Percentiles rank a stretch among this genome's conserved stretches.
These are phyloP conservation scores for Rhabdomys dilectus DNA, from an alignment of 2,113 vertebrate species.

Conservation along the genomic window DNA sequence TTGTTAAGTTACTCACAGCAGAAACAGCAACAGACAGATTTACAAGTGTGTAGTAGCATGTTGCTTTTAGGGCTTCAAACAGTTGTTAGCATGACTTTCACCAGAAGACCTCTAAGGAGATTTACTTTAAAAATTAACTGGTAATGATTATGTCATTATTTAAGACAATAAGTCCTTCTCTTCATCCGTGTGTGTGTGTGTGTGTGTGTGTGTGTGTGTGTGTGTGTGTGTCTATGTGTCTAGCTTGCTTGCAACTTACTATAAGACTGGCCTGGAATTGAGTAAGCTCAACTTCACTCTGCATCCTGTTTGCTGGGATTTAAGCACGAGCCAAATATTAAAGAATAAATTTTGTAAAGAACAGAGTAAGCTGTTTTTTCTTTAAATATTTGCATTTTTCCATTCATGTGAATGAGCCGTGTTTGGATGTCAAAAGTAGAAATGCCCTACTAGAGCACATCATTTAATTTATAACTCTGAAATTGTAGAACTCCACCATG, in stretches of 20 bases:
- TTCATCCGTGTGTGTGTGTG: neutral
- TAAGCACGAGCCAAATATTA: neutral
- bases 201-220: neutral
- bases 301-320: neutral
- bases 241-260: neutral
- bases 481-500: conserved; percentile 79
- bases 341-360: conserved; percentile 63
- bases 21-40: conserved; percentile 50
- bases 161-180: neutral
- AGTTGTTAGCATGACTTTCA: conserved; percentile 48
- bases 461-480: conserved; percentile 83
- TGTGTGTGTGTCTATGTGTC: neutral
- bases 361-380: conserved; percentile 55
- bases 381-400: conserved; percentile 51
- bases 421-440: conserved; percentile 86
- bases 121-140: conserved; percentile 54
- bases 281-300: neutral
- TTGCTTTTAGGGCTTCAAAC: conserved; percentile 43
- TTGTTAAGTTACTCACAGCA: conserved; percentile 57
- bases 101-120: neutral
- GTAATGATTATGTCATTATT: conserved; percentile 18
- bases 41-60: conserved; percentile 1
- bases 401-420: conserved; percentile 78
- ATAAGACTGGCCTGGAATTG: neutral
- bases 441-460: conserved; percentile 86